Evolutionary conservation across 2,888 invertebrate species (phyloP).

Genomic region (Calliopum simillimum): DNA sequence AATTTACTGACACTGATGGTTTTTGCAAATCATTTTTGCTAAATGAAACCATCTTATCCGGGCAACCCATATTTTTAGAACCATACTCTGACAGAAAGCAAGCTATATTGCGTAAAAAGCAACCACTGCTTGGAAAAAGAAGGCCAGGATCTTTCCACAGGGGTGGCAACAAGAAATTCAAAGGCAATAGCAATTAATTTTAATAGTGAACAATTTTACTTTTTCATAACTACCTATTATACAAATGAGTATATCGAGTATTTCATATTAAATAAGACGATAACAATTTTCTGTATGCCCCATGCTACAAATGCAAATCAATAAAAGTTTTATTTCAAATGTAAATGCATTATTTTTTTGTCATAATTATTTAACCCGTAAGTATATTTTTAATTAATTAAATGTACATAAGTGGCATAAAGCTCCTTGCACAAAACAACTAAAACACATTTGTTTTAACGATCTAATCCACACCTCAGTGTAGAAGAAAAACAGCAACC

Average conservation of each 20-base stretch:
- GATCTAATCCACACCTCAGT: background rate
- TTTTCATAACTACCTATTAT: no score
- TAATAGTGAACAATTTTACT: background rate
- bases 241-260: background rate
- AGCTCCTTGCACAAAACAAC: background rate
- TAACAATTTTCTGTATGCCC: background rate
- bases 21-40: conserved; percentile 57
- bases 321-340: conserved; percentile 16
- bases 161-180: conserved; percentile 1
- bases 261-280: background rate
- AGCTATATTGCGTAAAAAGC: conserved; percentile 28
- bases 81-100: conserved; percentile 54
- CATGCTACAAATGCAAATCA: conserved; percentile 4
- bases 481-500: background rate
- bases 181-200: background rate
- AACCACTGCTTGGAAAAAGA: conserved; percentile 25
- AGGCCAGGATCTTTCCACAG: conserved; percentile 39
- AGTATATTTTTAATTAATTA: background rate
- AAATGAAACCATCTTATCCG: conserved; percentile 48
- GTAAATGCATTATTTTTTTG: conserved; percentile 14
- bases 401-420: conserved; percentile 9
- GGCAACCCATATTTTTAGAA: conserved; percentile 54
- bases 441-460: conserved; percentile 13
- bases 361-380: background rate
- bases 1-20: conserved; percentile 51